Conservation (phyloP, 2,888 invertebrate genomes). For the Venustoraphidia nigricollis region DNA sequence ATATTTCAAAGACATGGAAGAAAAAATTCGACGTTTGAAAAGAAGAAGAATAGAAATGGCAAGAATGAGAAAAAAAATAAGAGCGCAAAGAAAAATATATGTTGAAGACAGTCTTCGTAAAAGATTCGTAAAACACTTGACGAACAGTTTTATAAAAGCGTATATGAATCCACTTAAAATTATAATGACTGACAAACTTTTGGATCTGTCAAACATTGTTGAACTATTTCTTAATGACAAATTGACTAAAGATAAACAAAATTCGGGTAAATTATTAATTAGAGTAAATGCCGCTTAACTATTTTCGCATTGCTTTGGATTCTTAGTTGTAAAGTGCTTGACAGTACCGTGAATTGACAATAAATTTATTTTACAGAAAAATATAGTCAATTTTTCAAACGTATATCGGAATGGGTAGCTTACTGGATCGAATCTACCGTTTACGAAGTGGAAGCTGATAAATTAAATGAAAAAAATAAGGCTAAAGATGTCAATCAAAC, state of each 20-base stretch:
- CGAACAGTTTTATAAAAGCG: constrained; percentile 17
- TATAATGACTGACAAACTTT: constrained; percentile 36
- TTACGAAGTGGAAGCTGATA: constrained; percentile 22
- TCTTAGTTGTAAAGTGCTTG: too few species aligned
- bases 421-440: constrained; percentile 24
- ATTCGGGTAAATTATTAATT: too few species aligned
- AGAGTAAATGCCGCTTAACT: too few species aligned
- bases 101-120: constrained; percentile 11
- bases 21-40: too few species aligned
- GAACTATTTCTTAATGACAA: too few species aligned
- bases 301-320: too few species aligned
- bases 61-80: constrained; percentile 14
- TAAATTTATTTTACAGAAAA: not conserved
- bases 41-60: constrained; percentile 3
- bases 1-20: constrained; percentile 29
- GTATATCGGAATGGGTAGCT: constrained; percentile 24
- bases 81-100: constrained; percentile 13
- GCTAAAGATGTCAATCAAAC: too few species aligned
- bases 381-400: constrained; percentile 17
- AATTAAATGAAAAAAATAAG: constrained; percentile 16
- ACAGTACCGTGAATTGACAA: too few species aligned
- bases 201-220: constrained; percentile 40
- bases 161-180: constrained; percentile 27
- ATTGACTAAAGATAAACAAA: too few species aligned
- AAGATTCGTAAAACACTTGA: constrained; percentile 10